Evolutionary conservation across 2,888 invertebrate species (phyloP).

Genomic region (Andrena dorsata): DNA sequence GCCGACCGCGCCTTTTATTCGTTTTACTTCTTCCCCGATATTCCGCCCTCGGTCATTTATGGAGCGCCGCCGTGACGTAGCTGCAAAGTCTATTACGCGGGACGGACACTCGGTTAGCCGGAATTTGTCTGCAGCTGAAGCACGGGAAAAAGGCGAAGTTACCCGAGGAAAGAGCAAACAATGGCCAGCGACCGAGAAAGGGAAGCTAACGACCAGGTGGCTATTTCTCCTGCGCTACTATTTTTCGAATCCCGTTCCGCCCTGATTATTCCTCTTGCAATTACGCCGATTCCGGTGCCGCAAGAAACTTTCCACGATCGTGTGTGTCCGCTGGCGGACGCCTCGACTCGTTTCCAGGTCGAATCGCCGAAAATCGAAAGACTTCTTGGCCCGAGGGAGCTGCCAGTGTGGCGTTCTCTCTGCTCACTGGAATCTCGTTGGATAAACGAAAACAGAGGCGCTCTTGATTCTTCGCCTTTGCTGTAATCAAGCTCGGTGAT

Average conservation of each 20-base stretch:
- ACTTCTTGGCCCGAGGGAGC: neutral
- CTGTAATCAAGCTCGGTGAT: constrained; percentile 13
- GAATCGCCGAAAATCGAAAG: constrained; percentile 2
- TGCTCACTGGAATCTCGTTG: neutral
- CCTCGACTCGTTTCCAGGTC: neutral
- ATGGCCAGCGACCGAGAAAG: constrained; percentile 7
- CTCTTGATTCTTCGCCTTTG: neutral
- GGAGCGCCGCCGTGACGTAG: constrained; percentile 49
- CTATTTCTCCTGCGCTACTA: neutral
- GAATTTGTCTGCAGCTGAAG: constrained; percentile 57
- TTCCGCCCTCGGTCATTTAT: constrained; percentile 67
- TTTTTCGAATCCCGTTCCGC: constrained; percentile 18
- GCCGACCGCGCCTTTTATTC: constrained; percentile 29
- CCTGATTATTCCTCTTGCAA: constrained; percentile 25
- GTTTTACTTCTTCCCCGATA: constrained; percentile 11
- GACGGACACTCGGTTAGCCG: constrained; percentile 52
- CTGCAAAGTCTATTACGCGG: constrained; percentile 57
- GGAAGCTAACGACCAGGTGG: neutral
- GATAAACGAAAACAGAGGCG: constrained; percentile 1
- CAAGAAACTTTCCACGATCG: constrained; percentile 24
- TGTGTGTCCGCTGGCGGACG: constrained; percentile 1
- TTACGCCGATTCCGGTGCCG: constrained; percentile 4
- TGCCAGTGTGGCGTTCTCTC: neutral
- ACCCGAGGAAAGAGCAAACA: constrained; percentile 20
- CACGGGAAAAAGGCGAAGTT: constrained; percentile 9